Evolutionary conservation across 2,797 vertebrate species (phyloP).

Genomic region (Limnodromus scolopaceus): DNA sequence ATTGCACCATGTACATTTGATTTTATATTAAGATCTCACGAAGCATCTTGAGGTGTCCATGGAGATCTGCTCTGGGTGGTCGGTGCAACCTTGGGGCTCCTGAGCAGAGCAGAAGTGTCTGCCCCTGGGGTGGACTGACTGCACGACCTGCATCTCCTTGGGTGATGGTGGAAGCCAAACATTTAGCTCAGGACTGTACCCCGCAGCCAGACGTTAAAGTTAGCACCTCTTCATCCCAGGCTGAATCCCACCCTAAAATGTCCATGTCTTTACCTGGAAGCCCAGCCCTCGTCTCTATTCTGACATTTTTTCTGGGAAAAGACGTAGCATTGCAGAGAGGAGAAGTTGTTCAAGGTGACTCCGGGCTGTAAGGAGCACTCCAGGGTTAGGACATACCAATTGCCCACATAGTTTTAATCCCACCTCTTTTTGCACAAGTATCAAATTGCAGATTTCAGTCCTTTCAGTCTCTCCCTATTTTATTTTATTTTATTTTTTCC

Average conservation of each 20-base stretch:
- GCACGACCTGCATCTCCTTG: accelerated
- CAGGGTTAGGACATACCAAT: not conserved
- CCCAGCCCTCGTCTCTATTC: not conserved
- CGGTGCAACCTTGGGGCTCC: accelerated
- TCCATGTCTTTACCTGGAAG: not conserved
- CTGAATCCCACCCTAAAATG: not conserved
- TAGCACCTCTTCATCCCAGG: not conserved
- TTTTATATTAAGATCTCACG: not conserved
- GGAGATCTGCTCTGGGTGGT: not conserved
- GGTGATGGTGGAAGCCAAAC: not conserved
- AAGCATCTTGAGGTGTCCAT: not conserved
- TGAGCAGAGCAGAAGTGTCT: not conserved
- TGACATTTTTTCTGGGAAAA: not conserved
- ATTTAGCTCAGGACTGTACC: accelerated
- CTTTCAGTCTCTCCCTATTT: not conserved
- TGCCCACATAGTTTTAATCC: not conserved
- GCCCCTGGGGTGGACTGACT: not conserved
- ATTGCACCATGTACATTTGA: not conserved
- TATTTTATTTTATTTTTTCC: not conserved
- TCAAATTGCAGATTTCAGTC: not conserved
- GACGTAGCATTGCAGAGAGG: not conserved
- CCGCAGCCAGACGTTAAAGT: not conserved
- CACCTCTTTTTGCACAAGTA: not conserved
- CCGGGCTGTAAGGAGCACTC: not conserved
- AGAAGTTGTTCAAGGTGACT: not conserved